These are phyloP conservation scores for Corythornis leucogaster DNA, from an alignment of 2,797 vertebrate genomes.

Conservation along the genomic window DNA sequence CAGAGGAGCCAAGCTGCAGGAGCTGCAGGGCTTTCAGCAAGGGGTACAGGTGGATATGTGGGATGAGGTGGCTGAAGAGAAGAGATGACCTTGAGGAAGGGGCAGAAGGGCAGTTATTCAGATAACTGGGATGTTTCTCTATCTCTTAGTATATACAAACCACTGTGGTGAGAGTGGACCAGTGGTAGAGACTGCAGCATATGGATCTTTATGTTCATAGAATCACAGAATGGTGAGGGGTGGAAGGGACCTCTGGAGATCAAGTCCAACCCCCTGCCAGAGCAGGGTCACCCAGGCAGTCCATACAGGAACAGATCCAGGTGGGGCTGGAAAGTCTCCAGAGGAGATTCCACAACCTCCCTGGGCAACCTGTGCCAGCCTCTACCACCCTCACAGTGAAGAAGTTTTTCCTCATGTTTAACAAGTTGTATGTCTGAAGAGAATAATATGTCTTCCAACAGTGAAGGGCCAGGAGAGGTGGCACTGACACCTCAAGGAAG, in stretches of 20 bases:
- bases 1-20: neutral
- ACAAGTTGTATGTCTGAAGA: neutral
- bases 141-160: neutral
- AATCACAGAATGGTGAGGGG: too few species aligned
- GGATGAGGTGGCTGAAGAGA: neutral
- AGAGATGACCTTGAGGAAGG: neutral
- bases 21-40: neutral
- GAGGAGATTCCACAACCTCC: too few species aligned
- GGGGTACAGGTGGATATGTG: fast-evolving
- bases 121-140: neutral
- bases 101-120: neutral
- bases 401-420: neutral
- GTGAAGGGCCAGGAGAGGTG: neutral
- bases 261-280: too few species aligned
- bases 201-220: neutral
- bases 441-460: neutral
- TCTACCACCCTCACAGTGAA: too few species aligned
- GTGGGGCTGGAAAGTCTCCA: too few species aligned
- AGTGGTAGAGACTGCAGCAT: neutral
- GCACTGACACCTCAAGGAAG: neutral
- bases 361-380: too few species aligned
- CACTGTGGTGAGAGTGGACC: neutral
- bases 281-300: too few species aligned
- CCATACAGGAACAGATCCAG: too few species aligned
- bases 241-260: too few species aligned